A percentile compares a stretch with the other conserved stretches of the same genome.
phyloP scores from a whole-genome alignment of 1,140 invertebrate genomes.

The Drosophila paulistorum region DNA sequence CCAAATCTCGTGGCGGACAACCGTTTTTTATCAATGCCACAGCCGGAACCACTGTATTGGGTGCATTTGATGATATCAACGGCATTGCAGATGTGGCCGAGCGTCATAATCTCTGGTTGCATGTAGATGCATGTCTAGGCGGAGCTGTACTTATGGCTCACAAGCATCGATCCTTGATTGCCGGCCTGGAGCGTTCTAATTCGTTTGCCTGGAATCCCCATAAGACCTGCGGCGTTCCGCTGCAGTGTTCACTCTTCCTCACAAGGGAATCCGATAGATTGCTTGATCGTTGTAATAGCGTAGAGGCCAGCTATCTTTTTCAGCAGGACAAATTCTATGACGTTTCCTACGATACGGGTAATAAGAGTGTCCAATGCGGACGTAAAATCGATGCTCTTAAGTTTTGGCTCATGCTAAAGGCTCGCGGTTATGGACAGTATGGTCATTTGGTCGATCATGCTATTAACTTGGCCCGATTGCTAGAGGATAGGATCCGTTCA shows the following conservation, averaged over 20 bases:
- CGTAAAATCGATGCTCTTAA: conserved; percentile 96
- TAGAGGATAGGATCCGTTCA: conserved; percentile 84
- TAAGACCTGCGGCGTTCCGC: conserved; percentile 93
- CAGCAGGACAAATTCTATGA: conserved; percentile 98
- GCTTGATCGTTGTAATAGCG: conserved; percentile 90
- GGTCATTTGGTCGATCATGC: conserved; percentile 86
- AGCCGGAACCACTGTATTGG: conserved; percentile 90
- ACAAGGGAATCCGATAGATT: conserved; percentile 86
- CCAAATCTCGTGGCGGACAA: conserved; percentile 83
- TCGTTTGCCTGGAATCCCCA: conserved; percentile 97
- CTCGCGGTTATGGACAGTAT: conserved; percentile 87
- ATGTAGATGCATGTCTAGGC: conserved; percentile 94
- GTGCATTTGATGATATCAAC: conserved; percentile 92
- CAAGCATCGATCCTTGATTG: conserved; percentile 56
- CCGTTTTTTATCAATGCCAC: conserved; percentile 90
- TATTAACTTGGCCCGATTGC: conserved; percentile 85
- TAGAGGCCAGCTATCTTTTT: conserved; percentile 93
- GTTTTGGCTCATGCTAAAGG: conserved; percentile 96
- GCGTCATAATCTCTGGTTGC: conserved; percentile 90
- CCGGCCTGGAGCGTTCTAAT: conserved; percentile 84
- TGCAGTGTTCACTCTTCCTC: conserved; percentile 94
- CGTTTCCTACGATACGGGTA: conserved; percentile 93
- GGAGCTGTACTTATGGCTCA: conserved; percentile 85
- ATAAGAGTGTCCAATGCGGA: conserved; percentile 97
- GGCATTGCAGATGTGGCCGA: conserved; percentile 88